A percentile compares a stretch with the other conserved stretches of the same genome.
phyloP scores from a whole-genome alignment of 2,113 vertebrate species.

The Chloropsis cyanopogon region DNA sequence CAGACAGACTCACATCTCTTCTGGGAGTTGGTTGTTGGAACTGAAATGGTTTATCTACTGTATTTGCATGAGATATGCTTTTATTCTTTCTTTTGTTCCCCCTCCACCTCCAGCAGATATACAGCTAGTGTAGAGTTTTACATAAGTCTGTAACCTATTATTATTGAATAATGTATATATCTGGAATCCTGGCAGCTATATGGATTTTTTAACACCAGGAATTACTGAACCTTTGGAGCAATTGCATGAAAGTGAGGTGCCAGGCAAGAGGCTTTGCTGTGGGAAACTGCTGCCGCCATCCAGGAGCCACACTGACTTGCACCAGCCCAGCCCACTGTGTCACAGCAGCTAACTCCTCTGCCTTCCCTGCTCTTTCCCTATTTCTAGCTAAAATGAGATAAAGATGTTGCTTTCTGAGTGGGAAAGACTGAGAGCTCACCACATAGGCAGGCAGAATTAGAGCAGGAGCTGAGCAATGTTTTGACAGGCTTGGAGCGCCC shows the following conservation, averaged over 20 bases:
- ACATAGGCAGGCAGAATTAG: neutral
- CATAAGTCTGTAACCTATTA: neutral
- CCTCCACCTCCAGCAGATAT: neutral
- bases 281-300: neutral
- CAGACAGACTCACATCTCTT: neutral
- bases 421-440: neutral
- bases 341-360: neutral
- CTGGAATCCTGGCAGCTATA: neutral
- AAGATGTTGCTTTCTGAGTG: neutral
- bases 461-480: neutral
- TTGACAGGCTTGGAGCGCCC: rapidly evolving
- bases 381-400: neutral
- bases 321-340: neutral
- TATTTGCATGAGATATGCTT: neutral
- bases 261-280: neutral
- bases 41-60: neutral
- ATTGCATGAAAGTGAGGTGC: neutral
- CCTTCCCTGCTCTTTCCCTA: neutral
- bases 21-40: neutral
- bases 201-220: neutral
- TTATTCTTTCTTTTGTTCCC: neutral
- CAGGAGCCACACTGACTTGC: neutral
- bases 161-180: neutral
- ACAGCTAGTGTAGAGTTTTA: neutral
- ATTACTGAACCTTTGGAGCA: neutral